Evolutionary conservation across 2,797 vertebrate genomes (phyloP).

Genomic region (Taeniopygia guttata): DNA sequence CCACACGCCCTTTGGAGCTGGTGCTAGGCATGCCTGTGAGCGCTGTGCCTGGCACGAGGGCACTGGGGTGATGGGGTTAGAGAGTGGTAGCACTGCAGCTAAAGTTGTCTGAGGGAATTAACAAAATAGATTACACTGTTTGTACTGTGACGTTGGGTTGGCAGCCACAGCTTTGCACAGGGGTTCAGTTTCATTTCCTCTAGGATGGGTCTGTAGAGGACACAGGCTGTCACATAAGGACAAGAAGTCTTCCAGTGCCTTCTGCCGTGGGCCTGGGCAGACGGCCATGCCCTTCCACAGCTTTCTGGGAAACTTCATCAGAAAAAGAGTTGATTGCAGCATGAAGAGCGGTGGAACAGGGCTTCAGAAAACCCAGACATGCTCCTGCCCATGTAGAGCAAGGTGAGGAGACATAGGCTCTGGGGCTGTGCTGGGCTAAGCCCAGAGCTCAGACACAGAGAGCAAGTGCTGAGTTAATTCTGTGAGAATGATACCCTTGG

Average conservation of each 20-base stretch:
- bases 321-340: not conserved
- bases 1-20: not conserved
- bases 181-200: not conserved
- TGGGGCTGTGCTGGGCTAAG: not conserved
- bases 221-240: not conserved
- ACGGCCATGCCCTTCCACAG: not conserved
- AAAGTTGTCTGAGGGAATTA: not conserved
- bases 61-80: not conserved
- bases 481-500: not conserved
- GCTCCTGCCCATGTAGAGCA: accelerated
- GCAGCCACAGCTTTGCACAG: not conserved
- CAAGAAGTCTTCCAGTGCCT: not conserved
- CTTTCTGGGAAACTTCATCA: not conserved
- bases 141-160: not conserved
- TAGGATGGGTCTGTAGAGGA: not conserved
- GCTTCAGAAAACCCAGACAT: not conserved
- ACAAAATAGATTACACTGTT: not conserved
- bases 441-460: not conserved
- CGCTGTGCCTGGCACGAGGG: accelerated
- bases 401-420: not conserved
- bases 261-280: not conserved
- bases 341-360: not conserved
- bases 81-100: not conserved
- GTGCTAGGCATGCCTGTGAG: not conserved
- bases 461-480: not conserved